phyloP scores from a whole-genome alignment of 2,797 vertebrate genomes.

The Antrozous pallidus region DNA sequence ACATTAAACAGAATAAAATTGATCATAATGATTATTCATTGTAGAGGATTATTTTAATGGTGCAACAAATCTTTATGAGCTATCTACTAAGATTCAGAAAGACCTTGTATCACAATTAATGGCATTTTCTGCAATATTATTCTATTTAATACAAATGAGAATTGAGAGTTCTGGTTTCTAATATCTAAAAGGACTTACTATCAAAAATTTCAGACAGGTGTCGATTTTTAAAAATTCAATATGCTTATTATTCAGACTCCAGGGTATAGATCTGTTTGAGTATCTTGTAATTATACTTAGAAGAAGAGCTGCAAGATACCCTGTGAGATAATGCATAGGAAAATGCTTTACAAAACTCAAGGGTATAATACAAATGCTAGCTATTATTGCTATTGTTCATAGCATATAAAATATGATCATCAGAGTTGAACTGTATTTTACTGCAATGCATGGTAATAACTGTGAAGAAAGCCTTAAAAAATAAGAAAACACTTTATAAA shows the following conservation, averaged over 20 bases:
- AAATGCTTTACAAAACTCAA: neutral
- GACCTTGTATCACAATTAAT: neutral
- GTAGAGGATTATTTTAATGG: slow-evolving; percentile 44
- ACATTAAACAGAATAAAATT: slow-evolving; percentile 11
- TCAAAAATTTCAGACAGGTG: neutral
- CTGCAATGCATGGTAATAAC: neutral
- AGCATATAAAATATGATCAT: neutral
- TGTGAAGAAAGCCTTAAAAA: neutral
- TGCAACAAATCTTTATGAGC: neutral
- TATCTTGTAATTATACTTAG: neutral
- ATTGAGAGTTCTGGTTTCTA: slow-evolving; percentile 21
- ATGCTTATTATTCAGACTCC: neutral
- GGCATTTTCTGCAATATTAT: neutral
- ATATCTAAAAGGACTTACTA: slow-evolving; percentile 13
- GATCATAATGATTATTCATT: neutral
- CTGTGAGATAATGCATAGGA: neutral
- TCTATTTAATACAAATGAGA: neutral
- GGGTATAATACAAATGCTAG: neutral
- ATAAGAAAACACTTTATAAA: neutral
- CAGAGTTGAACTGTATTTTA: neutral
- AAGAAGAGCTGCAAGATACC: neutral
- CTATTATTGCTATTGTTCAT: neutral
- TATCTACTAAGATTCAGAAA: slow-evolving; percentile 28
- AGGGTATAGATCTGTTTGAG: neutral
- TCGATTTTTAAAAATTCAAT: neutral